These are phyloP conservation scores for Tetramorium simillimum DNA, from an alignment of 1,140 invertebrate species.

Conservation along the genomic window DNA sequence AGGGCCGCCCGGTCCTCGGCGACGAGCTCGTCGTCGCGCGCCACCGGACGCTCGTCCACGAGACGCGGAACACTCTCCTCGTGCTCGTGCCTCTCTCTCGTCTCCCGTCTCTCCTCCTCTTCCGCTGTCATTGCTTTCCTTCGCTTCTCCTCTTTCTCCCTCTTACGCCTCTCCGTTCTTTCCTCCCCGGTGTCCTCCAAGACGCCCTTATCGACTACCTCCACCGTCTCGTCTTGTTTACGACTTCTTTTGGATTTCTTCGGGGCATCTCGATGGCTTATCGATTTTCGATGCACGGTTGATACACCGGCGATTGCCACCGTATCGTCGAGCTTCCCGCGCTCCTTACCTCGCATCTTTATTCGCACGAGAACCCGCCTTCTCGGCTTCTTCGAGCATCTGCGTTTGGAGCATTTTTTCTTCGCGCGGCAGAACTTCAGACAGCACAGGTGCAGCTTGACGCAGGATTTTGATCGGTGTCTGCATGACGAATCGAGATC, in stretches of 20 bases:
- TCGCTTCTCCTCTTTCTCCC: neutral
- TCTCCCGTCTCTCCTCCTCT: neutral
- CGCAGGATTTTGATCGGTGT: neutral
- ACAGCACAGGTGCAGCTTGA: neutral
- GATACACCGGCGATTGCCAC: neutral
- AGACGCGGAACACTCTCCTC: neutral
- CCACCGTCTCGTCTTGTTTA: slow-evolving; percentile 20
- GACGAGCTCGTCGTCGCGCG: neutral
- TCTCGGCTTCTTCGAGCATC: neutral
- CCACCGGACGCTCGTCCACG: neutral
- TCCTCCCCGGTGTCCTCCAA: neutral
- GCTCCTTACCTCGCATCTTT: slow-evolving; percentile 2
- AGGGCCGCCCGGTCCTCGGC: neutral
- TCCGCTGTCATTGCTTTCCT: neutral
- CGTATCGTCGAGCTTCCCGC: neutral
- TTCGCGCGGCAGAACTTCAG: neutral
- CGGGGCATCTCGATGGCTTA: neutral
- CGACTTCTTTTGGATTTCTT: slow-evolving; percentile 18
- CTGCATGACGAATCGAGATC: neutral
- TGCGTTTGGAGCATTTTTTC: neutral
- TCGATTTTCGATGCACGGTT: slow-evolving; percentile 10
- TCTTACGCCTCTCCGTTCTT: neutral
- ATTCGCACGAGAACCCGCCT: neutral
- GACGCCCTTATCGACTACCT: neutral
- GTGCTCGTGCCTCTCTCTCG: neutral